Evolutionary conservation across 2,888 invertebrate species (phyloP), one percentile per base, ranked within the genome.

Genomic region (Horisme vitalbata): DNA sequence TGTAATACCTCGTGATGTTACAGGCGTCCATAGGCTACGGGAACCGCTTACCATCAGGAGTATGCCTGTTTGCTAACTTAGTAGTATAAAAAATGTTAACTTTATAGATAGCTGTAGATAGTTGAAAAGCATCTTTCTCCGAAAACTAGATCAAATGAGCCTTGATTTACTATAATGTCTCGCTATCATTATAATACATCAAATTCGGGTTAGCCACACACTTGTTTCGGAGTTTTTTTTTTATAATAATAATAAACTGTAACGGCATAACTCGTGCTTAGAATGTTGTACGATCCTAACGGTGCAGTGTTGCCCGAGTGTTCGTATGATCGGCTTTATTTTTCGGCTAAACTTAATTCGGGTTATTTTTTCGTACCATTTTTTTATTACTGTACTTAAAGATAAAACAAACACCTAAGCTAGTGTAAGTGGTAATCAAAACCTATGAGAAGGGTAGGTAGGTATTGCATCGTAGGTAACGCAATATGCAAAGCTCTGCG

Each of bases 261-360:
- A 57, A 55, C 57, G 57, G 57, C 6, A 36, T 26, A 37, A 44
- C 35, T 50, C 52, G 52, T 51, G 54, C 39, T 54, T 46, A 37
- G 52, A 54, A 54, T 48, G 26, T 27, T 27, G 26, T 28, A 30
- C 24, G 18, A 7, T 34, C 45, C 32, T 48, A 48, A 48, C 48
- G 48, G 48, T 43, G 9, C 6, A 15, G n/a, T n/a, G n/a, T n/a
- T 15, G 15, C 24, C 31, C 7, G 33, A 44, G 48, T 26, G 30
- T 8, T 34, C 21, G 15, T 15, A 4, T 15, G 15, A 15, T 15
- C 15, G 15, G 21, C 12, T 32, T 4, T 9, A 32, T 8, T 24
- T 8, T 46, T 47, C 41, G 37, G 28, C 24, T 34, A 33, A 9
- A 15, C 3, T 12, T 0, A 8, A 4, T 48, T 48, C 41, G 41